phyloP scores from a whole-genome alignment of 2,113 vertebrate species.

The Panthera uncia region DNA sequence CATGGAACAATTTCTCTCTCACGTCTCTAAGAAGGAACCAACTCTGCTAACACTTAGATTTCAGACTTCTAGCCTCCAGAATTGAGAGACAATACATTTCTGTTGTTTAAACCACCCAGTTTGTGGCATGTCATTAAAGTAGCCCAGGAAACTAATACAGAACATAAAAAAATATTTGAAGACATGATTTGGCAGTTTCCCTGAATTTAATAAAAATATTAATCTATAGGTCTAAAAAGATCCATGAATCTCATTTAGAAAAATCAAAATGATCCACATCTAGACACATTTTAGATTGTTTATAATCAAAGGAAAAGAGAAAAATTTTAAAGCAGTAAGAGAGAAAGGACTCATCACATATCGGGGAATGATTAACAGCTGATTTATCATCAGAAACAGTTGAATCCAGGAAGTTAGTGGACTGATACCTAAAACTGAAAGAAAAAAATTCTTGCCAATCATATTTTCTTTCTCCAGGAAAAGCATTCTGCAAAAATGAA shows the following conservation, averaged over 20 bases:
- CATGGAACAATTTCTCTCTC: background rate
- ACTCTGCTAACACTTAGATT: background rate
- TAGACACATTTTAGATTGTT: background rate
- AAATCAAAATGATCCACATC: background rate
- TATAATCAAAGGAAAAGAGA: background rate
- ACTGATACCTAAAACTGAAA: background rate
- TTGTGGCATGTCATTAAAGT: background rate
- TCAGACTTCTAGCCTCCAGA: background rate
- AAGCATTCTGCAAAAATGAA: background rate
- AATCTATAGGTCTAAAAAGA: background rate
- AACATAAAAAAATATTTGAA: background rate
- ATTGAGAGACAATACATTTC: background rate
- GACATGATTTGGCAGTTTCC: background rate
- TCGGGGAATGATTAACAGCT: background rate
- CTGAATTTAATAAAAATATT: conserved; percentile 35
- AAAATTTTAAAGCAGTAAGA: background rate
- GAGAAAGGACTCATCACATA: background rate
- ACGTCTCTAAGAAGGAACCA: background rate
- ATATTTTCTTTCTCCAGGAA: background rate
- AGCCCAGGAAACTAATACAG: background rate
- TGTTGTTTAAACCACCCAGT: background rate
- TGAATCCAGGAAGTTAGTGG: background rate
- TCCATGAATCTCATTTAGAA: background rate
- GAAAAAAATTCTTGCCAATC: background rate
- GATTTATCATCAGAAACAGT: background rate